Evolutionary conservation across 2,113 vertebrate genomes (phyloP).

Genomic region (Isurus oxyrinchus): DNA sequence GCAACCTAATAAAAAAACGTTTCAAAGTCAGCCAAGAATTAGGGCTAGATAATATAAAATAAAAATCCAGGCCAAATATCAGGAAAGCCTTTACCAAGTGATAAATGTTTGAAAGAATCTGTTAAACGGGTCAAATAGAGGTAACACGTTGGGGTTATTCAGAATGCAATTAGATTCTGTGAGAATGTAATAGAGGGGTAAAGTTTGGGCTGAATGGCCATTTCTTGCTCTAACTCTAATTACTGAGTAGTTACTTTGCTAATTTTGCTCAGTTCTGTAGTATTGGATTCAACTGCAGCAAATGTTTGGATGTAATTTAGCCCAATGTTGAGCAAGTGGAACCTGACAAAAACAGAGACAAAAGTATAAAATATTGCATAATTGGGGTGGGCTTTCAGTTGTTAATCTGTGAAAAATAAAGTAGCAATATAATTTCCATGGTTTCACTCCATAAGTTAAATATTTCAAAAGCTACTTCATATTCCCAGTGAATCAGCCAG

Average conservation of each 20-base stretch:
- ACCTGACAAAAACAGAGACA: not conserved
- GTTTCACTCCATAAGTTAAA: not conserved
- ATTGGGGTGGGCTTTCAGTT: not conserved
- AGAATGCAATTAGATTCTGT: not conserved
- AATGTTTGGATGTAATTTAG: not conserved
- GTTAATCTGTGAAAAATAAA: not conserved
- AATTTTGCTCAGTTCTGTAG: not conserved
- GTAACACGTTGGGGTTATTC: not conserved
- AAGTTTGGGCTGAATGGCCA: not conserved
- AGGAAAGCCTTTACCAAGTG: not conserved
- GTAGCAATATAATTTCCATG: not conserved
- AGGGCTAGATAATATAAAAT: not conserved
- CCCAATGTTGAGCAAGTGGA: not conserved
- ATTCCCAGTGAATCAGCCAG: not conserved
- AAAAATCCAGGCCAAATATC: not conserved
- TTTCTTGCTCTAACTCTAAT: not conserved
- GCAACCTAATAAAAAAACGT: not conserved
- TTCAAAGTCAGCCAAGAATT: not conserved
- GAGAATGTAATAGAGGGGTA: not conserved
- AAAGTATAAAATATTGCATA: not conserved
- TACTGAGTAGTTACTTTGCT: not conserved
- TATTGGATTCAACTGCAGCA: not conserved
- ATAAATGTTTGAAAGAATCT: not conserved
- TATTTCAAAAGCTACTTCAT: not conserved
- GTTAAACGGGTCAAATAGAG: not conserved